Base-by-base conservation (phyloP, 2,797 vertebrate species). In the Perodicticus potto region DNA sequence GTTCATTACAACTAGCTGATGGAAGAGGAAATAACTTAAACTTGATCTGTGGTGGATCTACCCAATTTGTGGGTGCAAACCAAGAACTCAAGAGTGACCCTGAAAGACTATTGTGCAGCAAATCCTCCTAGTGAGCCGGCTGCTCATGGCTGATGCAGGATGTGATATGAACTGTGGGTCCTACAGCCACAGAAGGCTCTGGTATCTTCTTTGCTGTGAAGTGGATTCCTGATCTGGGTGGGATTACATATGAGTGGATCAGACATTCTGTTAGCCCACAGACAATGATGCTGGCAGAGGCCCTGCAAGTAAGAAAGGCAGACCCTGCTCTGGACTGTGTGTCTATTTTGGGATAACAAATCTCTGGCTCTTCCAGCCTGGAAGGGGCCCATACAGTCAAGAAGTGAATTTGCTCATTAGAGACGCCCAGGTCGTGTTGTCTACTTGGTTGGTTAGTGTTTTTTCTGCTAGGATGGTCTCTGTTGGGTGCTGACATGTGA, bases 21-120 rank as follows among this genome's bases (percentile, higher is more conserved):
- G 57, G n/a, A 80, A 90, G 57, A 87, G 37, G 17, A 84, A 84
- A 72, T 57, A 93, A 86, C 49, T 63, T 72, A 45, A 78, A 76
- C 19, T 80, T 40, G 57, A 69, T 65, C 95, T 94, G 69, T 53
- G 19, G n/a, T 57, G 45, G 12, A 84, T 63, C 34, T n/a, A 7
- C n/a, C 9, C 6, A 3, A 67, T 63, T 80, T 59, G 29, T 73
- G 32, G 9, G 5, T 73, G 53, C 61, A 94, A 89, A 89, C 11
- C 72, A 81, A 95, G 23, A 86, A 70, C 27, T 89, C 3, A 20
- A 43, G 25, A 37, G 32, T 93, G 27, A 70, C 20, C 14, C 57
- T 34, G 74, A 89, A 91, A 93, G 49, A 63, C n/a, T 43, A 61
- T 37, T 81, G 34, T 37, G n/a, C 14, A 74, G 32, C 22, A 83